A percentile compares a stretch with the other conserved stretches of the same genome.
These are phyloP conservation scores for Zosterops lateralis DNA, from an alignment of 2,113 vertebrate genomes.

Conservation along the genomic window DNA sequence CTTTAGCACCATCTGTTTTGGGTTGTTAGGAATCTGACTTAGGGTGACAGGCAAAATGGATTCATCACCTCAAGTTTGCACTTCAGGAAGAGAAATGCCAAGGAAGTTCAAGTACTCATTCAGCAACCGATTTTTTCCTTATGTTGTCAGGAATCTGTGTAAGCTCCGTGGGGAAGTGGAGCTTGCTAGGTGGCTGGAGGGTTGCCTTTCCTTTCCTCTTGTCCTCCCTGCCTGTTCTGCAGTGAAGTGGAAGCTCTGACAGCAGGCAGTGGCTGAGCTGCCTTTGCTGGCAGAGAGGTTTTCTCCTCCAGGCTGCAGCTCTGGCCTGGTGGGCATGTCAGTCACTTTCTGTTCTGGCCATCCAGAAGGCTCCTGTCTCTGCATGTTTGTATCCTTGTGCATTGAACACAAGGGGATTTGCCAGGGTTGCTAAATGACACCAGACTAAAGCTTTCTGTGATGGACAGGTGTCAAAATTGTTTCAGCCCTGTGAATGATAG, in stretches of 20 bases:
- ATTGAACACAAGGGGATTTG: not conserved
- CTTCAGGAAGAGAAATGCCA: not conserved
- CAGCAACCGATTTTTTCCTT: not conserved
- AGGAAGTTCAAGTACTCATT: not conserved
- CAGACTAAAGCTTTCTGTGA: not conserved
- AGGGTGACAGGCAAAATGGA: not conserved
- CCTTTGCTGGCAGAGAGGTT: not conserved
- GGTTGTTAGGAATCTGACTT: not conserved
- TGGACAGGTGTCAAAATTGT: not conserved
- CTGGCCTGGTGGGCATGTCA: not conserved
- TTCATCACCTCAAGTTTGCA: not conserved
- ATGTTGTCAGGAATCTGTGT: not conserved
- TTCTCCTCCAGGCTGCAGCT: not conserved
- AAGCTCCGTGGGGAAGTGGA: not conserved
- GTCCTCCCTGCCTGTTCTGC: not conserved
- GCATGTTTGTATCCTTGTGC: not conserved
- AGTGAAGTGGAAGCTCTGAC: constrained; percentile 23
- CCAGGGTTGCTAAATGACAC: not conserved
- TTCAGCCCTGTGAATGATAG: not conserved
- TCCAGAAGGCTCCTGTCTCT: not conserved
- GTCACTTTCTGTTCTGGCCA: not conserved
- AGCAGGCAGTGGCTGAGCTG: not conserved
- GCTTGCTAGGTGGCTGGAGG: not conserved
- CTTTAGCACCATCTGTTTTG: not conserved
- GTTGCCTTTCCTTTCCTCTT: not conserved